Base-by-base conservation (phyloP, 2,113 vertebrate species). In the Poeciliopsis retropinna region DNA sequence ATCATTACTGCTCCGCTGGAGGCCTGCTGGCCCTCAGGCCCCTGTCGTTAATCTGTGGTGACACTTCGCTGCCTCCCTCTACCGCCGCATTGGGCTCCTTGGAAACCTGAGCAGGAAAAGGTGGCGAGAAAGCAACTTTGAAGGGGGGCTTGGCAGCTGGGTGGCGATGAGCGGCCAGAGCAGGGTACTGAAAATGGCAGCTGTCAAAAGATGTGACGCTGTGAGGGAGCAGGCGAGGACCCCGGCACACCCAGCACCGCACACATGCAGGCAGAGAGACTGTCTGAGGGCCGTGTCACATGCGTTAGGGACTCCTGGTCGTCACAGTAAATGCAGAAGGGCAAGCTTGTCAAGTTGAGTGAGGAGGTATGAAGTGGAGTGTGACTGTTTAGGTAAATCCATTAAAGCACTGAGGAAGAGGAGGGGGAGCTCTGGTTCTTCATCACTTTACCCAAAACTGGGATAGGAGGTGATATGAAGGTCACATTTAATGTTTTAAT, bases 271-370 rank as follows among this genome's bases (percentile, higher is more conserved):
- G 31, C 30, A 31, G 62, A 22, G 28, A 47, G n/a, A 17, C 84
- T 78, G 87, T 90, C 89, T 89, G 88, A 92, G 75, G 85, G 88
- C 83, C 88, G 89, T 92, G 93, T 93, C 92, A 91, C 91, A 93
- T 91, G 89, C 76, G 76, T 81, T 91, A 81, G 73, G 86, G 73
- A 80, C 73, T 91, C 85, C 82, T 67, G 86, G 84, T 78, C 87
- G 32, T 88, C 85, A 89, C 31, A 67, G 28, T 79, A 92, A 91
- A 94, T 92, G 83, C 63, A 60, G 77, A 87, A 10, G 71, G 92
- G 92, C 92, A 93, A 89, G 88, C 86, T 89, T 94, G 93, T 94
- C 93, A 90, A 69, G 88, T 81, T 93, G 91, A 94, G 87, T 94
- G 91, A 93, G 89, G 87, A 91, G 88, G 81, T 90, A 76, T 80